Base-by-base conservation (phyloP, 1,140 invertebrate species). In the Triops longicaudatus region DNA sequence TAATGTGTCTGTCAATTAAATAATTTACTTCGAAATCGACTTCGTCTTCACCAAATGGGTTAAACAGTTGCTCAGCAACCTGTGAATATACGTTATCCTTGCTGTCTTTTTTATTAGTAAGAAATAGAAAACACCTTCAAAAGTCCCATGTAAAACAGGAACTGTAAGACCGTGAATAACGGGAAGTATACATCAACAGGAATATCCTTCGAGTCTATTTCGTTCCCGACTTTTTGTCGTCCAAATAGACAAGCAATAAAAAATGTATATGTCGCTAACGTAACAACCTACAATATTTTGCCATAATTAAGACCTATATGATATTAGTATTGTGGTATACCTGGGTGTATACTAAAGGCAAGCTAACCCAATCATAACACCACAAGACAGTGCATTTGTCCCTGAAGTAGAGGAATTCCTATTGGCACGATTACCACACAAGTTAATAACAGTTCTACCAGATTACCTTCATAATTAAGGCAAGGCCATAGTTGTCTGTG, bases 301-400 rank as follows among this genome's bases (percentile, higher is more conserved):
- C 22, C 22, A 1, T 1, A 22, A 63, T 22, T 63, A 63, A 6
- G 78, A 75, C 44, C 41, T 77, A 74, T 74, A n/a, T 14, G 50
- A 14, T 63, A 14, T 63, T 63, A 0, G 50, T 5, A 1, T 22
- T 11, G 79, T 76, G 42, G 78, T 80, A 86, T 82, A 96, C 96
- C 92, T 99, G 96, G 76, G 96, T 98, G 84, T 99, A 99, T 77
- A 98, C 96, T 41, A 98, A 88, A 71, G 97, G 97, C 78, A 98
- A 95, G 83, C 93, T 97, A 80, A 98, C 95, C 81, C 95, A 98
- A 86, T 99, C 97, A 84, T 97, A 98, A 79, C 90, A 91, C 87
- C 91, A 91, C 75, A 92, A 85, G 74, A 89, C 82, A 26, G 89
- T 89, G 81, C 90, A 91, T 82, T 90, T 90, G 1, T 86, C 86